Evolutionary conservation across 2,888 invertebrate species (phyloP), one percentile per base, ranked within the genome.

Genomic region (Tipula helvola): DNA sequence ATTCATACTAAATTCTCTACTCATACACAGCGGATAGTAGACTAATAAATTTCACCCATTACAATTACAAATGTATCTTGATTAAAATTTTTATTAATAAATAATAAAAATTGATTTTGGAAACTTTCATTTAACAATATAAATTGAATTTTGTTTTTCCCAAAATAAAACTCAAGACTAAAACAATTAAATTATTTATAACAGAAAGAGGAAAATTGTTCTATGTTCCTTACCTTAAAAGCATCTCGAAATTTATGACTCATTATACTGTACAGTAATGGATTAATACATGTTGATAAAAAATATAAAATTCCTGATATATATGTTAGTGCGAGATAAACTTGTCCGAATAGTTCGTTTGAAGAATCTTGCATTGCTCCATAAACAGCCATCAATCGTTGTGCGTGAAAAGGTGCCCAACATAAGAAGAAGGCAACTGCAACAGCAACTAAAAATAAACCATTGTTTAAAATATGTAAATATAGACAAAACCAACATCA

Each of bases 401-500:
- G 98, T 12, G 97, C 96, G 92, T 98, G 98, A 91, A 98, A 98
- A 0, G 98, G 98, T 5, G 96, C 96, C 96, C 96, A 96, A 91
- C 97, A 97, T 87, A 96, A 93, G 91, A 96, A 96, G 91, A 94
- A 93, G 7, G 97, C 96, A 90, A 96, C 95, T 88, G 97, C 97
- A 88, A 97, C 95, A 88, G 97, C 97, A 91, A 97, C 97, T 94
- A 94, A 89, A 92, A 18, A 41, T 36, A 86, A 44, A 86, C 41
- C 5, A 41, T 41, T 10, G 41, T 28, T 28, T 28, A 28, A 28
- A 28, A 28, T 28, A 28, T 28, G 28, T 28, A 28, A 28, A 28
- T 28, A 28, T 28, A 28, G 28, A 2, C 28, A 28, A 28, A 28
- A 28, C 28, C 28, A 28, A 28, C 28, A 28, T 2, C 28, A 28